Base-by-base conservation (phyloP, 2,888 invertebrate species). In the Antheraea yamamai region DNA sequence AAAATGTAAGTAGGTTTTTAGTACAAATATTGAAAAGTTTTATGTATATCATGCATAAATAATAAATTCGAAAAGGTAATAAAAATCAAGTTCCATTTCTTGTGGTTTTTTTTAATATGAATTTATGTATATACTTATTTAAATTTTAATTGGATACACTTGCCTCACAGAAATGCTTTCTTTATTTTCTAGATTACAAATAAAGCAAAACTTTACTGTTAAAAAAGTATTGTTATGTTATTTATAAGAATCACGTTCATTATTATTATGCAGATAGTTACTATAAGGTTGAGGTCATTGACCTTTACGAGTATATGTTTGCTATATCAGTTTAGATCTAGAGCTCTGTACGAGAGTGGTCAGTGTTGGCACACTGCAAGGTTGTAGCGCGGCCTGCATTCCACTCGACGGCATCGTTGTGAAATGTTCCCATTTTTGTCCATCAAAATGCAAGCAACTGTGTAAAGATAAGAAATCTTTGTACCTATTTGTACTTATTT, bases 341-440 rank as follows among this genome's bases (percentile, higher is more conserved):
- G 86, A 83, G 87, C 86, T 47, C 47, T 88, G 88, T 87, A 87
- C 86, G 87, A 89, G 91, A 92, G 92, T 93, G 92, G 93, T 91
- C 93, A 92, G 88, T 85, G 88, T 89, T 91, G 92, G 92, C 91
- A 89, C 91, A 91, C 90, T 88, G 89, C 94, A 93, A 93, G 93
- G 93, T 92, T 93, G 87, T 89, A 88, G 86, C 89, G 88, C 89
- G 88, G 88, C 85, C 92, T 90, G 92, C 93, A 93, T 93, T 94
- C 94, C 94, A 87, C 88, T 88, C 88, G 85, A 89, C 88, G 88
- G 88, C 88, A 23, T 72, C 71, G 26, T 93, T 93, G 91, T 92
- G 92, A 93, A 94, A 93, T 87, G 89, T 88, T 87, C 83, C 87
- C 89, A 91, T 90, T 93, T 86, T 93, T 86, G 35, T 70, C 39